Evolutionary conservation across 2,888 invertebrate genomes (phyloP), one percentile per base, ranked within the genome.

Genomic region (Leucoptera coffeella): DNA sequence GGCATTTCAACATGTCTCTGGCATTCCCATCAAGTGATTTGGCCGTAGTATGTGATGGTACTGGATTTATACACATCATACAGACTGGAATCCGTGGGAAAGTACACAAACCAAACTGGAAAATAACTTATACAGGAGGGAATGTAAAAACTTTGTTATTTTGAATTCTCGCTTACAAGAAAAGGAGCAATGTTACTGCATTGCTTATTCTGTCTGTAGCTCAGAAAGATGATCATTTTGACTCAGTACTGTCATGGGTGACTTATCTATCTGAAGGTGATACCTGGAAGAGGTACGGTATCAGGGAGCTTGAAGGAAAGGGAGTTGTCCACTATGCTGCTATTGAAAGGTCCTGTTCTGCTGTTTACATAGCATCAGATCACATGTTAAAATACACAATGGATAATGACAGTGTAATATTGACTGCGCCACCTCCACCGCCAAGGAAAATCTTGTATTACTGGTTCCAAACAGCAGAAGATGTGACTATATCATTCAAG

Each of bases 381-480:
- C 73, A 75, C 32, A 54, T 65, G 28, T 75, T 79, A 37, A 71
- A 73, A 36, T 78, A 83, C 40, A 67, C 67, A 15, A 56, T 53
- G 21, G 80, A 83, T 43, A 77, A 82, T 1, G 74, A 75, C 36
- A 65, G 60, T 22, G 54, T 56, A 17, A 48, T 56, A 12, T 38
- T 35, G 19, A 40, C 41, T 8, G 37, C 42, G 25, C 35, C 34
- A 25, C 36, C 36, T 12, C 29, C 30, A 8, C 32, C 34, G 21
- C 35, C 39, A 7, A 45, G 38, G 33, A 41, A 71, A 59, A 42
- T 62, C 41, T 38, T 81, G 14, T 72, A 82, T 42, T 73, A 75
- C 2, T 90, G 88, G 88, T 54, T 73, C 5, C 88, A 90, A 56
- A 80, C 75, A 4, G 47, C 61, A 9, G 80, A 83, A 29, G 81